phyloP scores from a whole-genome alignment of 2,113 vertebrate genomes.

The Poicephalus gulielmi region DNA sequence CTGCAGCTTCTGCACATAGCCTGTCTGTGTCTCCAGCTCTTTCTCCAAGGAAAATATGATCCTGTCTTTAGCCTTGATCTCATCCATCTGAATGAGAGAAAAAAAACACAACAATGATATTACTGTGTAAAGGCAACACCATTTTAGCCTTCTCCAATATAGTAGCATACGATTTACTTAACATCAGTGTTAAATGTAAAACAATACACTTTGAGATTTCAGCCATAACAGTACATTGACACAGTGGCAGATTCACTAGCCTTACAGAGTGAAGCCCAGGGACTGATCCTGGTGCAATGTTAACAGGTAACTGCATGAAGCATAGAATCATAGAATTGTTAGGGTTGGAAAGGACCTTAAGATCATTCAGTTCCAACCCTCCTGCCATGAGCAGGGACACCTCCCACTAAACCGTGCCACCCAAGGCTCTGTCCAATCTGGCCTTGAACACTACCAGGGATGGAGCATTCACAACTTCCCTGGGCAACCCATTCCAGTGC shows the following conservation, averaged over 20 bases:
- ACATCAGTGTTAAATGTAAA: neutral
- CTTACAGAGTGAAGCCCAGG: neutral
- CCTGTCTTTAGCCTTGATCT: conserved; percentile 97
- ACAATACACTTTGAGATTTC: neutral
- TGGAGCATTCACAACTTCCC: too few relatives aligned
- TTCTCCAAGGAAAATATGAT: conserved; percentile 96
- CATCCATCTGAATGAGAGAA: conserved; percentile 88
- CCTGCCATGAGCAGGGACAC: too few relatives aligned
- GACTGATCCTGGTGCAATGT: neutral
- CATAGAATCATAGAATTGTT: too few relatives aligned
- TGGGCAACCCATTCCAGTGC: too few relatives aligned
- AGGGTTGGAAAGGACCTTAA: too few relatives aligned
- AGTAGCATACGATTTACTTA: neutral
- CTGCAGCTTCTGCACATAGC: conserved; percentile 93
- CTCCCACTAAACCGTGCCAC: too few relatives aligned
- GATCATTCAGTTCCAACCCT: too few relatives aligned
- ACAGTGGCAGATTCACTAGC: neutral
- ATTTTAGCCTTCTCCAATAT: neutral
- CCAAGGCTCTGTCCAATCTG: too few relatives aligned
- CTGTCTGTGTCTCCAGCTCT: conserved; percentile 89
- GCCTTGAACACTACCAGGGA: too few relatives aligned
- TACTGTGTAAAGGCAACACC: neutral
- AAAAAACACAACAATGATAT: neutral
- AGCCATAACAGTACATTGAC: neutral
- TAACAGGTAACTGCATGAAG: neutral